Percentiles rank a stretch among this genome's conserved stretches.
phyloP scores from a whole-genome alignment of 2,888 invertebrate species.

The Helicoverpa assulta region DNA sequence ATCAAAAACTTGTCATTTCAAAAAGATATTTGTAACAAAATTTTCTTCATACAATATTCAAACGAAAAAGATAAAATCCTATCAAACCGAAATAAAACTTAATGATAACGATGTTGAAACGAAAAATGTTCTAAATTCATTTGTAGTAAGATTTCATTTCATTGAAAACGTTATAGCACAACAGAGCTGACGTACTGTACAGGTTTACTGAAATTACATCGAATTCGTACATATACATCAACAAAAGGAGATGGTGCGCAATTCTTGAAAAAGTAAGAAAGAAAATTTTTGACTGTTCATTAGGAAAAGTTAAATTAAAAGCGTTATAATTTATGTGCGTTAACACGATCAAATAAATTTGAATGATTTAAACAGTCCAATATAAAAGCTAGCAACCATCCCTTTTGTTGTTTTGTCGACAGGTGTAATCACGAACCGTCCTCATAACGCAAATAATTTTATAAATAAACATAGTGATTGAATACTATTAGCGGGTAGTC shows the following conservation, averaged over 20 bases:
- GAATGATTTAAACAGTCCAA: not conserved
- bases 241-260: not conserved
- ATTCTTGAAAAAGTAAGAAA: not conserved
- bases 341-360: not conserved
- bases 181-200: slow-evolving; percentile 53
- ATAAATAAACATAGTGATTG: slow-evolving; percentile 70
- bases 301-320: no score
- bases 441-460: slow-evolving; percentile 65
- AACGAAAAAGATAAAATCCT: slow-evolving; percentile 71
- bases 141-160: slow-evolving; percentile 73
- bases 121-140: slow-evolving; percentile 78
- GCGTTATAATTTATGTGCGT: no score
- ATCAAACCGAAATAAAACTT: slow-evolving; percentile 78
- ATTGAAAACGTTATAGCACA: slow-evolving; percentile 62
- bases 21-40: slow-evolving; percentile 54
- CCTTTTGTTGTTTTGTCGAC: not conserved
- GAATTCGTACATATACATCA: slow-evolving; percentile 60
- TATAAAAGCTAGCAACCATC: not conserved
- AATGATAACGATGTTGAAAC: slow-evolving; percentile 74
- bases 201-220: slow-evolving; percentile 57
- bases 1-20: slow-evolving; percentile 49
- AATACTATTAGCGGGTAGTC: slow-evolving; percentile 74
- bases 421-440: slow-evolving; percentile 51
- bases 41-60: slow-evolving; percentile 64
- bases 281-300: no score